Conservation (phyloP, 2,797 vertebrate genomes). For the Sciaenops ocellatus region DNA sequence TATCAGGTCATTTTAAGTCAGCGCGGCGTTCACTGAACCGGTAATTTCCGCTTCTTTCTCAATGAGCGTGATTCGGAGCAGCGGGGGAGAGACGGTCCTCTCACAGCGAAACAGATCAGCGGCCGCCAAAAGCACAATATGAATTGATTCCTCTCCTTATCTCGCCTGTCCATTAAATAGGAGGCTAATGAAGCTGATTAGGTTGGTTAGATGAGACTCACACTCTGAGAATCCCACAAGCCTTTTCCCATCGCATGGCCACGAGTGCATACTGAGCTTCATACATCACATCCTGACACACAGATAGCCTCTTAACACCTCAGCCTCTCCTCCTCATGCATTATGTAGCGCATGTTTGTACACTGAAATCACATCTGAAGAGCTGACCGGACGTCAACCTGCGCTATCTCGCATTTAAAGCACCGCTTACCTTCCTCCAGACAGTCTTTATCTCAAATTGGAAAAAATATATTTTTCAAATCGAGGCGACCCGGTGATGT, state of each 20-base stretch:
- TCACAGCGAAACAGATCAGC: constrained; percentile 15
- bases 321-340: constrained; percentile 56
- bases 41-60: constrained; percentile 55
- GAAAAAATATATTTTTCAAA: constrained; percentile 38
- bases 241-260: constrained; percentile 12
- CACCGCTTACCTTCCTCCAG: constrained; percentile 14
- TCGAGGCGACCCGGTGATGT: neutral
- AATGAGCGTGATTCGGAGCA: constrained; percentile 57
- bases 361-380: constrained; percentile 45
- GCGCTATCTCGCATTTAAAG: constrained; percentile 29
- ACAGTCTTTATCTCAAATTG: constrained; percentile 62
- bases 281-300: constrained; percentile 20
- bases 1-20: constrained; percentile 63
- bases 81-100: constrained; percentile 12
- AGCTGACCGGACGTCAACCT: constrained; percentile 32
- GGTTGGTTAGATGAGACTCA: constrained; percentile 50
- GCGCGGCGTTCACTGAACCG: constrained; percentile 20
- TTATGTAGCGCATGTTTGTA: constrained; percentile 68
- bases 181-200: constrained; percentile 69
- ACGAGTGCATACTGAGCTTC: constrained; percentile 23
- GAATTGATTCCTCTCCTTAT: constrained; percentile 68
- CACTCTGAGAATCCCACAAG: constrained; percentile 47
- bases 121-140: constrained; percentile 68
- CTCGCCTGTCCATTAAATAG: constrained; percentile 62
- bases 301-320: constrained; percentile 31